Base-by-base conservation (phyloP, 2,888 invertebrate genomes). In the Calliopum simillimum region DNA sequence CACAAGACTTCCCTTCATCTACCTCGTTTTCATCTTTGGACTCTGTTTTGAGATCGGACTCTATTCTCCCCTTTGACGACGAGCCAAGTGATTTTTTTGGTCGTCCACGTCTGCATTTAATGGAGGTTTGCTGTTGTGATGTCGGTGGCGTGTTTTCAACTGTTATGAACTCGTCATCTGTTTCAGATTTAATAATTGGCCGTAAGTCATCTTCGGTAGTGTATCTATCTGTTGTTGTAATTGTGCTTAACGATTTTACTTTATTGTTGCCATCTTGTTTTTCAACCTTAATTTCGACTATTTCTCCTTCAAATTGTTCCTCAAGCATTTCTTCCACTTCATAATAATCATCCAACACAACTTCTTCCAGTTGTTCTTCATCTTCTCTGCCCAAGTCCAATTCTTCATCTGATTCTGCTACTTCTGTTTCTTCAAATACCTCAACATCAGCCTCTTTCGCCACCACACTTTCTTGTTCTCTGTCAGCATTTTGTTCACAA, bases 41-140 rank as follows among this genome's bases (percentile, higher is more conserved):
- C n/a, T 13, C 13, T 12, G 21, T 33, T 33, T 33, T 33, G 33
- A 8, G 33, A 33, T 3, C 8, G 33, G 33, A 33, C 1, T 6
- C 58, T 6, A 46, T 47, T 14, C 6, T 13, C 23, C 3, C n/a
- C 33, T 66, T 47, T 1, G n/a, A 23, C n/a, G 53, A 8, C 6
- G 44, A 8, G 14, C 12, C 8, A 16, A 51, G 51, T 1, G n/a
- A 0, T 53, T 72, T 75, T 21, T 61, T 75, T 1, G 74, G 75
- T 1, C 76, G 73, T 2, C 75, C 75, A 64, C 74, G 73, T 6
- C 75, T 72, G 1, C 74, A 63, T 23, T 71, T 76, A n/a, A n/a
- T n/a, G n/a, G 44, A 58, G 13, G 63, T 51, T 14, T 49, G 5
- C 8, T 19, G 14, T 14, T 67, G 47, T 19, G n/a, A 4, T 14